phyloP scores from a whole-genome alignment of 2,888 invertebrate species.

The Drosophila nigritarsus region DNA sequence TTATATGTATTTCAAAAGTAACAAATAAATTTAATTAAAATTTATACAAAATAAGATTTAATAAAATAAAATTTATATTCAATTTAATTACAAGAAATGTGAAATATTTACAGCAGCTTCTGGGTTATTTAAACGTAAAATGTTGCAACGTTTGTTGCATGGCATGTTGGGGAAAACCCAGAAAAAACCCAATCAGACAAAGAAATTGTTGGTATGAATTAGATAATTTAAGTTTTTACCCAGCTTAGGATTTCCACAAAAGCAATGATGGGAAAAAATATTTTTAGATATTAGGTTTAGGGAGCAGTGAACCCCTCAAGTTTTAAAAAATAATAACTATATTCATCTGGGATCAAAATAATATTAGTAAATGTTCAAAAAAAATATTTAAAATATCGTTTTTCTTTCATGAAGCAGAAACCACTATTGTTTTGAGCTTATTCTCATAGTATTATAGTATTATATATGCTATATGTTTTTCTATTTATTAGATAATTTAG shows the following conservation, averaged over 20 bases:
- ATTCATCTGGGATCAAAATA: background rate
- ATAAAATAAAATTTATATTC: constrained; percentile 2
- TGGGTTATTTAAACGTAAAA: background rate
- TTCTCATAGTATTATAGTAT: background rate
- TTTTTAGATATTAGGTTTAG: background rate
- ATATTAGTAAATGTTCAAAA: background rate
- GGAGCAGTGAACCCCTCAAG: fast-evolving
- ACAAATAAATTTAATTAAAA: background rate
- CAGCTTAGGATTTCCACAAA: background rate
- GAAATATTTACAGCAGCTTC: background rate
- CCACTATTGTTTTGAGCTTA: no score
- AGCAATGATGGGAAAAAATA: background rate
- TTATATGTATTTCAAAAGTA: constrained; percentile 16
- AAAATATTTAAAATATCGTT: background rate
- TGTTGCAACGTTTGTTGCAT: background rate
- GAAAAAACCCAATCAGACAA: background rate
- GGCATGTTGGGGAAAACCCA: background rate
- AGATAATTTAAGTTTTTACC: background rate
- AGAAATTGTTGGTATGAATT: background rate
- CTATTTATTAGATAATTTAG: no score
- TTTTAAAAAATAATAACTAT: fast-evolving
- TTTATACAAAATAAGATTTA: constrained; percentile 5
- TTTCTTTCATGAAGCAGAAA: background rate
- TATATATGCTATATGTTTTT: background rate
- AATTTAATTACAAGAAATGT: constrained; percentile 14